Evolutionary conservation across 2,113 vertebrate genomes (phyloP).

Genomic region (Sebastes schlegelii): DNA sequence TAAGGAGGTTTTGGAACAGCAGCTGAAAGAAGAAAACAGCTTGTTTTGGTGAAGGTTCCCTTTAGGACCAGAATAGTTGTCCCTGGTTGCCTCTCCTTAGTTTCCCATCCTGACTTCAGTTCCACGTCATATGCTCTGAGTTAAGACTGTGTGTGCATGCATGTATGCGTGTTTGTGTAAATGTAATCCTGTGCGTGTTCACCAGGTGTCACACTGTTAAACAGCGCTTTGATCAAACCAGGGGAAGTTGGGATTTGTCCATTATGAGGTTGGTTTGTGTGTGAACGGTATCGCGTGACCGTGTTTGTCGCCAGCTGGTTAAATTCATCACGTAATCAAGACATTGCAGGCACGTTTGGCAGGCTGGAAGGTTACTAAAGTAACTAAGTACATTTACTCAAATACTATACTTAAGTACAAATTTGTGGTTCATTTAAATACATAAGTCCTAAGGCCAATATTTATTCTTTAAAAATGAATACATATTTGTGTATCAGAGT

Average conservation of each 20-base stretch:
- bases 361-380: not conserved
- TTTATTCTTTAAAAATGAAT: not conserved
- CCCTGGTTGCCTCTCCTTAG: slow-evolving; percentile 8
- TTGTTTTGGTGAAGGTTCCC: slow-evolving; percentile 45
- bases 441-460: not conserved
- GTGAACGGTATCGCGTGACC: not conserved
- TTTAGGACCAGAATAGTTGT: slow-evolving; percentile 33
- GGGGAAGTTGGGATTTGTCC: slow-evolving; percentile 5
- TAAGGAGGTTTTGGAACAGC: not conserved
- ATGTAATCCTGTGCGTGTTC: slow-evolving; percentile 15
- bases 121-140: slow-evolving; percentile 38
- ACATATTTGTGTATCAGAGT: not conserved
- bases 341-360: not conserved
- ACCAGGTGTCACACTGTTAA: slow-evolving; percentile 36
- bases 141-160: slow-evolving; percentile 24
- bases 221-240: slow-evolving; percentile 19
- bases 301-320: slow-evolving; percentile 10
- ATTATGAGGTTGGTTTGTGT: slow-evolving; percentile 16
- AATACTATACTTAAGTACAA: not conserved
- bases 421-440: not conserved
- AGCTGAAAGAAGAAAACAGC: slow-evolving; percentile 15
- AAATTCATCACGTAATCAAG: not conserved
- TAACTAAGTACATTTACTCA: not conserved
- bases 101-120: not conserved
- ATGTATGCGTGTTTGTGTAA: not conserved